phyloP scores from a whole-genome alignment of 2,888 invertebrate genomes.

The Hemistola chrysoprasaria region DNA sequence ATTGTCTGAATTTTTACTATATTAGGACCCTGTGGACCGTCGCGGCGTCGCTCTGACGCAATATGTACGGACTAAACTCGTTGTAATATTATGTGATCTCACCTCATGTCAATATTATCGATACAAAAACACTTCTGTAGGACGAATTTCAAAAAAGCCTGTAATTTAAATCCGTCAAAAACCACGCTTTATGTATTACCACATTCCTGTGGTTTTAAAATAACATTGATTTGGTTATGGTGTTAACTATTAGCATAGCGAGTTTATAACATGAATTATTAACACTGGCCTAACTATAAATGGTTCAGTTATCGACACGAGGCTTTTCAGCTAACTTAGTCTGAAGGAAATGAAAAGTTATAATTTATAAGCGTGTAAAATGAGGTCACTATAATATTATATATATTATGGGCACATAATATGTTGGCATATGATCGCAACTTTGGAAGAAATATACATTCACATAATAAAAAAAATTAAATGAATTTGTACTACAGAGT shows the following conservation, averaged over 20 bases:
- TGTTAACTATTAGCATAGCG: too few species aligned
- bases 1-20: constrained; percentile 56
- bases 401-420: constrained; percentile 25
- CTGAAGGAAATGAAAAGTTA: constrained; percentile 4
- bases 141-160: too few species aligned
- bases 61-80: constrained; percentile 65
- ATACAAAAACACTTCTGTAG: constrained; percentile 12
- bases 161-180: too few species aligned
- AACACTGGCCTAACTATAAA: too few species aligned
- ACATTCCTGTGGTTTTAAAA: too few species aligned
- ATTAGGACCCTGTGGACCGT: constrained; percentile 74
- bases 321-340: constrained; percentile 5
- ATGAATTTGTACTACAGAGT: constrained; percentile 34
- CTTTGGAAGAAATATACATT: constrained; percentile 10
- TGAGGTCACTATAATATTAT: constrained; percentile 19
- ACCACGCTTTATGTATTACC: too few species aligned
- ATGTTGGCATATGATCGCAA: constrained; percentile 11
- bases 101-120: constrained; percentile 33
- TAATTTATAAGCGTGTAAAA: constrained; percentile 15
- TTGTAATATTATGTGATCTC: constrained; percentile 47
- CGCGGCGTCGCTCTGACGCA: constrained; percentile 55
- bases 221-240: too few species aligned
- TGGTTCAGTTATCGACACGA: constrained; percentile 17
- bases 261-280: too few species aligned
- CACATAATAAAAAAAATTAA: constrained; percentile 22